Evolutionary conservation across 2,888 invertebrate genomes (phyloP).

Genomic region (Cataglyphis cursor): DNA sequence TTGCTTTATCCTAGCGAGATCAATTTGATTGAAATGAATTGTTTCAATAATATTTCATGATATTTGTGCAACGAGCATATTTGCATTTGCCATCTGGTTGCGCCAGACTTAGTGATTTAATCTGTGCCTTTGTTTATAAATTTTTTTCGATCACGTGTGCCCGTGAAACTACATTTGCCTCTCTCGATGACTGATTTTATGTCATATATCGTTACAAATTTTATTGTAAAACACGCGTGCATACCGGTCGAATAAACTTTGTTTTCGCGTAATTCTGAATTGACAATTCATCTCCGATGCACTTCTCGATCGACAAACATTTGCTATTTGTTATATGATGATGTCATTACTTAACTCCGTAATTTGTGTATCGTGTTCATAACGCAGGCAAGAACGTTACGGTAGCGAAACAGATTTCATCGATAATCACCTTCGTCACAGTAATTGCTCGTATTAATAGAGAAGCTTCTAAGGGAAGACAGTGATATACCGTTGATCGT

Average conservation of each 20-base stretch:
- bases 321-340: conserved; percentile 27
- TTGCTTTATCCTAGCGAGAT: conserved; percentile 36
- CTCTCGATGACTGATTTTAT: conserved; percentile 37
- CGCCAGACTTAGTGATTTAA: conserved; percentile 27
- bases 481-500: background rate
- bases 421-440: conserved; percentile 30
- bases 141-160: conserved; percentile 12
- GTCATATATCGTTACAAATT: conserved; percentile 3
- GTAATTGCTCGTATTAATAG: conserved; percentile 26
- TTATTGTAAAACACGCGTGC: background rate
- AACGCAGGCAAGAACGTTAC: conserved; percentile 16
- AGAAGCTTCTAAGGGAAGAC: conserved; percentile 16
- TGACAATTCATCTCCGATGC: conserved; percentile 59
- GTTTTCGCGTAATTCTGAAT: conserved; percentile 22
- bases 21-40: conserved; percentile 28
- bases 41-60: conserved; percentile 22
- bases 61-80: conserved; percentile 24
- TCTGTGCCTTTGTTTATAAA: conserved; percentile 44
- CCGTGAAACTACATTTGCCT: background rate
- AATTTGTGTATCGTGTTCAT: conserved; percentile 35
- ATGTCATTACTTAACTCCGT: conserved; percentile 39
- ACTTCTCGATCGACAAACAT: conserved; percentile 53
- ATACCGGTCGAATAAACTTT: background rate
- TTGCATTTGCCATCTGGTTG: conserved; percentile 30
- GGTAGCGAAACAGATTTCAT: conserved; percentile 36